phyloP scores from a whole-genome alignment of 35 echinoderm and acorn worm genomes.

The Stichopus chloronotus region DNA sequence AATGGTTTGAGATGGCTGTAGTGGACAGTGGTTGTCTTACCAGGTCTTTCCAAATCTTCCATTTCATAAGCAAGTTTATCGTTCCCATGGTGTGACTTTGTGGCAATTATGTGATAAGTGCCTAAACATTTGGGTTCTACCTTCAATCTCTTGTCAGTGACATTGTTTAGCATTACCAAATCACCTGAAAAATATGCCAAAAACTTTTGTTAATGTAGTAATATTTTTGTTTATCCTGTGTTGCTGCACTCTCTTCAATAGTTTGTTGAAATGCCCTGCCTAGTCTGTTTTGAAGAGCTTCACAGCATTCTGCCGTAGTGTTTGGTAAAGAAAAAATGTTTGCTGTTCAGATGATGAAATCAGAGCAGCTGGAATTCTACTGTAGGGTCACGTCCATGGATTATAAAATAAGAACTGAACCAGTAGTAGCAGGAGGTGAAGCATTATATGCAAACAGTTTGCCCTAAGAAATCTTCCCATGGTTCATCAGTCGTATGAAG shows the following conservation, averaged over 20 bases:
- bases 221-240: not conserved
- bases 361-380: not conserved
- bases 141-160: not conserved
- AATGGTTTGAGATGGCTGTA: not conserved
- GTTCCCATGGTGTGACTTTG: not conserved
- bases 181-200: not conserved
- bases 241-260: not conserved
- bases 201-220: not conserved
- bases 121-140: not conserved
- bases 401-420: no score
- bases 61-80: not conserved
- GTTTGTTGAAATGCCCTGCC: not conserved
- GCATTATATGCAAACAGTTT: no score
- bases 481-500: not conserved
- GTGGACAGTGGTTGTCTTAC: not conserved
- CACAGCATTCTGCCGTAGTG: no score
- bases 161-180: not conserved
- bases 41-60: not conserved
- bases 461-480: not conserved
- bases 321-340: not conserved
- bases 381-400: no score
- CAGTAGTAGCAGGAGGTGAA: no score
- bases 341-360: not conserved
- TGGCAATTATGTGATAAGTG: not conserved
- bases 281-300: no score